phyloP scores from a whole-genome alignment of 2,888 invertebrate genomes.

The Sinohyriopsis cumingii region DNA sequence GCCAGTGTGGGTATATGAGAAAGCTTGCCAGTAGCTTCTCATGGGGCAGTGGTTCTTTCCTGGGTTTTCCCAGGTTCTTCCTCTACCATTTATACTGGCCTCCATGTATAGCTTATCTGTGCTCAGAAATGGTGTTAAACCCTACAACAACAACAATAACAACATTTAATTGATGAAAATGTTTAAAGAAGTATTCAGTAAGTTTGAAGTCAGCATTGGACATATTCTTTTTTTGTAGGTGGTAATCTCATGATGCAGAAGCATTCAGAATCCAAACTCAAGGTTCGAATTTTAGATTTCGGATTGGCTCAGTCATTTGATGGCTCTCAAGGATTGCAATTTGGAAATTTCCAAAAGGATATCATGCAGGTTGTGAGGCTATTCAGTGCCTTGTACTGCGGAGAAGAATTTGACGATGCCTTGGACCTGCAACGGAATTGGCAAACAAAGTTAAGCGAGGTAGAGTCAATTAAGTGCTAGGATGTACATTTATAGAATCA shows the following conservation, averaged over 20 bases:
- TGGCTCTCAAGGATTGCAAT: conserved; percentile 14
- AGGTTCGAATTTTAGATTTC: conserved; percentile 53
- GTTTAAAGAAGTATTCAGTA: neutral
- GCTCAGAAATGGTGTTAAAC: no score
- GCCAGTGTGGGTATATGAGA: no score
- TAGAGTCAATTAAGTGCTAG: conserved; percentile 1
- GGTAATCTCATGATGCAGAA: conserved; percentile 55
- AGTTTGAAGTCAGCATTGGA: neutral
- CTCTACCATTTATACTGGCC: no score
- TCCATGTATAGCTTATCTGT: no score
- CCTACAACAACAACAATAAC: no score
- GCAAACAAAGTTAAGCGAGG: conserved; percentile 17
- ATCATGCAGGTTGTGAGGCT: conserved; percentile 42
- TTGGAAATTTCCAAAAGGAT: conserved; percentile 35
- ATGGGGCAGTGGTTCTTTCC: no score
- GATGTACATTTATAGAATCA: no score
- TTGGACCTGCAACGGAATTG: conserved; percentile 34
- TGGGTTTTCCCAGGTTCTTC: no score
- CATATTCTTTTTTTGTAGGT: conserved; percentile 27
- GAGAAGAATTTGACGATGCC: conserved; percentile 44
- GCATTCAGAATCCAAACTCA: conserved; percentile 18
- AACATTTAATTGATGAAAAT: neutral
- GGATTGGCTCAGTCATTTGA: conserved; percentile 33
- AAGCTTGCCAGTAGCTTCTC: no score
- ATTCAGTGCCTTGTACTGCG: conserved; percentile 49